phyloP scores from a whole-genome alignment of 1,140 invertebrate genomes.

The Polypedilum vanderplanki region DNA sequence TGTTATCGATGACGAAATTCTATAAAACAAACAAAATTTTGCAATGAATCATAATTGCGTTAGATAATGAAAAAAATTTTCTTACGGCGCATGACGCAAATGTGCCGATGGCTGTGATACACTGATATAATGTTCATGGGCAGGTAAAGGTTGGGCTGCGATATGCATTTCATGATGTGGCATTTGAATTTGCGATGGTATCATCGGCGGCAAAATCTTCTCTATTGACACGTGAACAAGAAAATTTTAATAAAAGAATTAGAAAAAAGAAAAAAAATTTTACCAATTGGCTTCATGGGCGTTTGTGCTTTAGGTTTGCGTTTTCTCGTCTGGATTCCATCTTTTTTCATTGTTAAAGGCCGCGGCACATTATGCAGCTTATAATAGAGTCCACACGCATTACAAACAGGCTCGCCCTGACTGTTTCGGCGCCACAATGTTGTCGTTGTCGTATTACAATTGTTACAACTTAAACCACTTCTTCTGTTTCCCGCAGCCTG shows the following conservation, averaged over 20 bases:
- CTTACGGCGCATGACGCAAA: slow-evolving; percentile 32
- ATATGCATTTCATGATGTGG: slow-evolving; percentile 29
- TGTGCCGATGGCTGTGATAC: slow-evolving; percentile 39
- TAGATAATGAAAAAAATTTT: neutral
- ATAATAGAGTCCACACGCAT: slow-evolving; percentile 84
- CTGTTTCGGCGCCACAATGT: slow-evolving; percentile 84
- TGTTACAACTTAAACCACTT: slow-evolving; percentile 76
- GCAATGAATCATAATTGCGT: neutral
- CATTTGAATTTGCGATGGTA: slow-evolving; percentile 30
- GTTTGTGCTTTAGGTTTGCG: slow-evolving; percentile 66
- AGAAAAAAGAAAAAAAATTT: neutral
- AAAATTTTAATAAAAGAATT: neutral
- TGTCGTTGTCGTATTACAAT: slow-evolving; percentile 76
- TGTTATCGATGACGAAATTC: slow-evolving; percentile 16
- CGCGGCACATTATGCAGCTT: slow-evolving; percentile 82
- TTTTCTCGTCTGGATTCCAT: slow-evolving; percentile 88
- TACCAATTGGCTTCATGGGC: neutral
- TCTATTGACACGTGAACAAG: slow-evolving; percentile 17
- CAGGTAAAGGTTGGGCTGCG: slow-evolving; percentile 25
- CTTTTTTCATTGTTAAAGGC: slow-evolving; percentile 92
- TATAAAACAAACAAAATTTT: neutral
- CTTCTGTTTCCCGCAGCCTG: slow-evolving; percentile 61
- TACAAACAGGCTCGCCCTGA: slow-evolving; percentile 76
- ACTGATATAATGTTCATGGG: slow-evolving; percentile 34
- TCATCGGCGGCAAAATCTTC: slow-evolving; percentile 30